phyloP scores from a whole-genome alignment of 2,888 invertebrate genomes.

The Ornithoptera alexandrae region DNA sequence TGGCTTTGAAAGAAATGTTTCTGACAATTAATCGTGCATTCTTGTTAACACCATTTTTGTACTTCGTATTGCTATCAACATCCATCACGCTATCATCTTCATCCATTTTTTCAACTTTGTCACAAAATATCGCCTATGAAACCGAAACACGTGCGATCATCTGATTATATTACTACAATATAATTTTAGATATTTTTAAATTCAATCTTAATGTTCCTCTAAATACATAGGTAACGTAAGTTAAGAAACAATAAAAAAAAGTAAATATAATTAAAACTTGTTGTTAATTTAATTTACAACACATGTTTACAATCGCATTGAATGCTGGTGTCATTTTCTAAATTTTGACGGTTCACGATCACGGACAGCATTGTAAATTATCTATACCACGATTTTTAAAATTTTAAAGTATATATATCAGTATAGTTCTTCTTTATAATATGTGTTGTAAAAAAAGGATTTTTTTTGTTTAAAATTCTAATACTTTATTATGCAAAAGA shows the following conservation, averaged over 20 bases:
- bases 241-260: background rate
- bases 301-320: background rate
- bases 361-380: background rate
- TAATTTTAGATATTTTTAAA: background rate
- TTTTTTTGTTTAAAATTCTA: no score
- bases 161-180: background rate
- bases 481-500: no score
- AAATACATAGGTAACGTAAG: background rate
- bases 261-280: background rate
- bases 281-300: background rate
- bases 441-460: no score
- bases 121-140: background rate
- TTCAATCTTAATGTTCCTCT: background rate
- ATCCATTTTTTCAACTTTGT: slow-evolving; percentile 26
- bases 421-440: no score
- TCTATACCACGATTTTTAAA: background rate
- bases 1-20: slow-evolving; percentile 86
- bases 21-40: slow-evolving; percentile 83
- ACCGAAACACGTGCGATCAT: background rate
- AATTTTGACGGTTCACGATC: background rate
- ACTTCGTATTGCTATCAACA: slow-evolving; percentile 38
- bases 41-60: slow-evolving; percentile 54
- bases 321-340: background rate
- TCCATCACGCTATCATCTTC: slow-evolving; percentile 24
- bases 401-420: background rate